Base-by-base conservation (phyloP, 2,888 invertebrate genomes). In the Stratiomys singularior region DNA sequence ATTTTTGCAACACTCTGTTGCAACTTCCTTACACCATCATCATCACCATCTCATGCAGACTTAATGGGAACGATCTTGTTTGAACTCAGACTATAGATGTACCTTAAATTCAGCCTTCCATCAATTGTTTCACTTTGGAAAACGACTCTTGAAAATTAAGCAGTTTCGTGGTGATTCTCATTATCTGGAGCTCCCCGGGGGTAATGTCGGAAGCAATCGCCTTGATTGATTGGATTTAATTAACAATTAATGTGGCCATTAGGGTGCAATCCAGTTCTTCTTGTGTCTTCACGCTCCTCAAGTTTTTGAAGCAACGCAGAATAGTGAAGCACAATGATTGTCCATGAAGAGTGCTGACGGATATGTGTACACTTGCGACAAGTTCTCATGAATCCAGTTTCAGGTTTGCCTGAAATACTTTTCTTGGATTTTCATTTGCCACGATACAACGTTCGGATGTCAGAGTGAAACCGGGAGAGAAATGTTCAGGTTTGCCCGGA, bases 151-250 rank as follows among this genome's bases (percentile, higher is more conserved):
- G 23, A 18, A 58, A 74, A 74, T 74, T 58, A 60, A 74, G 58
- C 30, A 58, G 74, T 30, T 37, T 28, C 37, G 37, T 74, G 37
- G 58, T 74, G 74, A 30, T 58, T 74, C 18, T 56, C 56, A 56
- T 44, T 44, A 58, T 37, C 37, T 60, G 58, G 13, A 37, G 23
- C 44, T 58, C 74, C 37, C 74, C 60, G 18, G 74, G 74, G 60
- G 15, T 30, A 21, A 74, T 74, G 74, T 74, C 60, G 74, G 60
- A 74, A 74, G 58, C 74, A 37, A 58, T 74, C 74, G 60, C n/a
- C 58, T 58, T 77, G 77, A 79, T 79, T 79, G 79, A 79, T 79
- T 79, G 79, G 77, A 79, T 79, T 79, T 77, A 79, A 79, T 77
- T 72, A 79, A 67, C 79, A 79, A 79, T 79, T 79, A 79, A 79